Conservation (phyloP, 2,888 invertebrate genomes). For the Esperia sulphurella region DNA sequence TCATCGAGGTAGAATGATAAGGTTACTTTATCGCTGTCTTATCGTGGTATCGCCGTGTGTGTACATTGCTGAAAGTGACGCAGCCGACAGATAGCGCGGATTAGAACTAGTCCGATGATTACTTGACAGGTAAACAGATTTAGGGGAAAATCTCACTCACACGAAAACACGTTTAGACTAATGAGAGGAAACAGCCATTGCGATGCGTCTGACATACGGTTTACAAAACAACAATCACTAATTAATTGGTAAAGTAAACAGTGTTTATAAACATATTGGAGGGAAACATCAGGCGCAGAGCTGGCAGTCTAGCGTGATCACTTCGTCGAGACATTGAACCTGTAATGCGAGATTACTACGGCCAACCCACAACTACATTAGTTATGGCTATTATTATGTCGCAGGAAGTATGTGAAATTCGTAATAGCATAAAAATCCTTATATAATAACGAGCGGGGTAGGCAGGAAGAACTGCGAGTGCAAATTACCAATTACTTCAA, state of each 20-base stretch:
- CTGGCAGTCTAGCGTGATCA: neutral
- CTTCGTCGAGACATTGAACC: conserved; percentile 2
- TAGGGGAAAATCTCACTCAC: neutral
- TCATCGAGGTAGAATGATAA: conserved; percentile 66
- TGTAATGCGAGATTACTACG: conserved; percentile 1
- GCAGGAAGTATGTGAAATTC: no score
- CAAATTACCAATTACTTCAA: no score
- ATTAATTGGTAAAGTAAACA: neutral
- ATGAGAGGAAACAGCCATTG: neutral
- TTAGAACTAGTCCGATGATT: conserved; percentile 9
- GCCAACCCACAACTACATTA: neutral
- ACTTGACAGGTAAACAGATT: conserved; percentile 1
- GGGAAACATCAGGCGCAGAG: neutral
- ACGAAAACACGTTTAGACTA: neutral
- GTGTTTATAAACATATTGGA: neutral
- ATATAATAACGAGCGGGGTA: no score
- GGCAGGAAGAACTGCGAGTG: no score
- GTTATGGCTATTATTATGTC: no score
- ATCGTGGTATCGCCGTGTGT: conserved; percentile 57
- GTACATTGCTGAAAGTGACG: conserved; percentile 68
- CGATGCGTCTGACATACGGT: no score
- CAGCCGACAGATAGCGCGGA: conserved; percentile 20
- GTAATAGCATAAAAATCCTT: no score
- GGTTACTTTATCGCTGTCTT: conserved; percentile 56
- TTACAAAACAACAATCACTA: neutral